phyloP scores from a whole-genome alignment of 2,113 vertebrate species.

The Notothenia rossii region DNA sequence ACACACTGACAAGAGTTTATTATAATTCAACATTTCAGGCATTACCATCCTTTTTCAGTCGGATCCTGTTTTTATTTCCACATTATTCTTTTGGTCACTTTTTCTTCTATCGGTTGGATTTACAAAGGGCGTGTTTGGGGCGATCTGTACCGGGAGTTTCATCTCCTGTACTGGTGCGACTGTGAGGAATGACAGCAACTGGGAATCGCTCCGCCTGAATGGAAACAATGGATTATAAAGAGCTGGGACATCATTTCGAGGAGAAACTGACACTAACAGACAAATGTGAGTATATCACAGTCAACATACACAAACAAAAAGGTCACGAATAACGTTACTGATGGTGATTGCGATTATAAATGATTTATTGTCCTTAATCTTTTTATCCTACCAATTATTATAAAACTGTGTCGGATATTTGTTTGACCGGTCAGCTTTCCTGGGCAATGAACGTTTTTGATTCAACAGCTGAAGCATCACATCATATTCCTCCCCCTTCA shows the following conservation, averaged over 20 bases:
- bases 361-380: background rate
- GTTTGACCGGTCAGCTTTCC: no score
- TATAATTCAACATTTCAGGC: background rate
- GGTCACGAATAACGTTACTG: background rate
- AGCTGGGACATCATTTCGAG: slow-evolving; percentile 76
- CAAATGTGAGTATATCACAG: slow-evolving; percentile 76
- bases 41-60: background rate
- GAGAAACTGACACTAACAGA: slow-evolving; percentile 80
- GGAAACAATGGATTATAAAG: slow-evolving; percentile 82
- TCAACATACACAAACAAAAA: background rate
- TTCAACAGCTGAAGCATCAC: slow-evolving; percentile 38
- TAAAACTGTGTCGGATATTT: background rate
- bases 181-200: slow-evolving; percentile 84
- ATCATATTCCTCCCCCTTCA: slow-evolving; percentile 9
- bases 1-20: background rate
- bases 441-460: background rate
- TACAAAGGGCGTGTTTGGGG: slow-evolving; percentile 76
- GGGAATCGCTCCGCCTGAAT: slow-evolving; percentile 66
- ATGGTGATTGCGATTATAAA: background rate
- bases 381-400: background rate
- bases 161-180: slow-evolving; percentile 66
- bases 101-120: slow-evolving; percentile 48
- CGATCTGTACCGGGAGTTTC: slow-evolving; percentile 71
- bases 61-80: slow-evolving; percentile 12
- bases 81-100: background rate